phyloP scores from a whole-genome alignment of 2,797 vertebrate genomes.

The Gymnothorax reevesii region DNA sequence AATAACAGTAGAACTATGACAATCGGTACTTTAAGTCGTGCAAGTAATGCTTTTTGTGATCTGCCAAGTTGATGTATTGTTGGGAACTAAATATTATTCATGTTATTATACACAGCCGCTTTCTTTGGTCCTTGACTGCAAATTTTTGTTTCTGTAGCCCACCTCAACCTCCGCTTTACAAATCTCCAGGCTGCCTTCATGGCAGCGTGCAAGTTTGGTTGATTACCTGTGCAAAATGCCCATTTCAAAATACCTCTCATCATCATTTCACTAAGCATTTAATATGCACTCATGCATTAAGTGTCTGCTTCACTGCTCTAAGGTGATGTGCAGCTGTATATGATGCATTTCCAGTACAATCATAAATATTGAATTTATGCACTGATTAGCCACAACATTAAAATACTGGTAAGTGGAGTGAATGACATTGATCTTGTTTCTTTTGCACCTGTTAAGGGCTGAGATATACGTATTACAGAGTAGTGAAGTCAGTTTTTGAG shows the following conservation, averaged over 20 bases:
- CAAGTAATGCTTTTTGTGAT: not conserved
- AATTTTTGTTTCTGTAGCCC: not conserved
- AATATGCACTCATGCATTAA: too few relatives aligned
- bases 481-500: too few relatives aligned
- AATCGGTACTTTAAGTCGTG: not conserved
- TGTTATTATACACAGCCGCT: not conserved
- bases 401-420: too few relatives aligned
- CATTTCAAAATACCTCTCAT: not conserved
- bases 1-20: not conserved
- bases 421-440: too few relatives aligned
- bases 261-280: not conserved
- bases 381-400: too few relatives aligned
- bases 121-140: not conserved
- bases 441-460: too few relatives aligned
- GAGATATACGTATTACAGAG: too few relatives aligned
- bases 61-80: not conserved
- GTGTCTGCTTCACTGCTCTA: too few relatives aligned
- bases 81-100: not conserved
- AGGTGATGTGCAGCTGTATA: too few relatives aligned
- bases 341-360: too few relatives aligned
- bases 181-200: not conserved
- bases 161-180: not conserved
- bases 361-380: too few relatives aligned
- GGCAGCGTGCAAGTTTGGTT: not conserved
- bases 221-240: not conserved